Conservation (phyloP, 2,797 vertebrate species). For the Nothura maculosa region DNA sequence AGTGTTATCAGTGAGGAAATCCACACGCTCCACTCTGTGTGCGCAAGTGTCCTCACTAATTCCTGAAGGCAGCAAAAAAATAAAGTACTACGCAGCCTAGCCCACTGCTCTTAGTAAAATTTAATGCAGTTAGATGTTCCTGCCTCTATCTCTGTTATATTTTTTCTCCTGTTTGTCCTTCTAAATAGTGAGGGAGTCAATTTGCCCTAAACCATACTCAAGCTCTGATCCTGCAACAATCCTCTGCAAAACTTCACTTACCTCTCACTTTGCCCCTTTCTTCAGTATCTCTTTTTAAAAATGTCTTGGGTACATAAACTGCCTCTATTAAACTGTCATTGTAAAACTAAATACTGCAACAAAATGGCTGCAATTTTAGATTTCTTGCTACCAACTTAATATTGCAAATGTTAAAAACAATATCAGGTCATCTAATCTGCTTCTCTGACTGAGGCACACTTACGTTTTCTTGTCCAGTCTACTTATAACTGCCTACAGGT, state of each 20-base stretch:
- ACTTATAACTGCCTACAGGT: background rate
- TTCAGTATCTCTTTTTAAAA: background rate
- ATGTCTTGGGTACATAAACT: background rate
- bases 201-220: background rate
- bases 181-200: background rate
- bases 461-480: background rate
- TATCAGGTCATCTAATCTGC: background rate
- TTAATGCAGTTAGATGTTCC: background rate
- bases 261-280: background rate
- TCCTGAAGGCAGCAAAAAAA: constrained; percentile 64
- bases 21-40: constrained; percentile 30
- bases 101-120: background rate
- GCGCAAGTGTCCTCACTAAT: constrained; percentile 50
- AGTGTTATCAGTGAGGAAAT: constrained; percentile 77
- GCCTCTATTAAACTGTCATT: background rate
- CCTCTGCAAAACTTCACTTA: background rate
- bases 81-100: constrained; percentile 43
- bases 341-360: background rate
- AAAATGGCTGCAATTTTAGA: background rate
- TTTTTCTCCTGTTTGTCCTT: fast-evolving
- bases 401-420: background rate
- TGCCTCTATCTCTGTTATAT: background rate
- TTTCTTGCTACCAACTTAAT: background rate
- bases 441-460: background rate
- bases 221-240: background rate